Evolutionary conservation across 2,797 vertebrate species (phyloP).

Genomic region (Tamandua tetradactyla): DNA sequence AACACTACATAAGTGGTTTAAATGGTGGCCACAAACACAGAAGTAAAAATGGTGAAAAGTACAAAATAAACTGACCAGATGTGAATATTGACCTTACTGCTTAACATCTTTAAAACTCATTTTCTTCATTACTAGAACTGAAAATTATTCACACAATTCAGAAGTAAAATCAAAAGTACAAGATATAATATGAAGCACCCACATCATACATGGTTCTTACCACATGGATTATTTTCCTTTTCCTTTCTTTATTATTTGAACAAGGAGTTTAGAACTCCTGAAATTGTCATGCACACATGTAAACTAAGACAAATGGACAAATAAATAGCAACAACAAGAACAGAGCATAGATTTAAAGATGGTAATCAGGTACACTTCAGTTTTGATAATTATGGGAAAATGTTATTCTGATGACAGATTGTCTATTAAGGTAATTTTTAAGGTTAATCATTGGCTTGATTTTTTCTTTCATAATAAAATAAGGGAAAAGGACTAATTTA

Average conservation of each 20-base stretch:
- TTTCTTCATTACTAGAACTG: neutral
- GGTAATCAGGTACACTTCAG: neutral
- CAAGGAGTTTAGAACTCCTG: neutral
- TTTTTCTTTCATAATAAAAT: neutral
- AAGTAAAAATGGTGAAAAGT: rapidly evolving
- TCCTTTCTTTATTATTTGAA: neutral
- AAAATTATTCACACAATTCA: neutral
- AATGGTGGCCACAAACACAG: too few relatives aligned
- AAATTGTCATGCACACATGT: neutral
- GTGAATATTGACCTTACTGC: rapidly evolving
- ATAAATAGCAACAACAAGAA: neutral
- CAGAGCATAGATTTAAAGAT: rapidly evolving
- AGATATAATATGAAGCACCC: neutral
- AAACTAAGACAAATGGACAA: neutral
- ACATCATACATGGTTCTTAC: neutral
- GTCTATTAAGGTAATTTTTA: neutral
- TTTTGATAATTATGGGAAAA: neutral
- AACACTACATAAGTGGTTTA: neutral
- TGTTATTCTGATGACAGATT: neutral
- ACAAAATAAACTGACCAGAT: neutral
- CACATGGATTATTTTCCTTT: neutral
- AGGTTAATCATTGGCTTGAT: neutral
- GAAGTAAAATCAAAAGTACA: neutral
- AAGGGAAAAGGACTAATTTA: neutral
- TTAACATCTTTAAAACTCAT: neutral